A percentile compares a stretch with the other conserved stretches of the same genome.
Conservation (phyloP, 2,113 vertebrate genomes). For the Clinocottus analis region DNA sequence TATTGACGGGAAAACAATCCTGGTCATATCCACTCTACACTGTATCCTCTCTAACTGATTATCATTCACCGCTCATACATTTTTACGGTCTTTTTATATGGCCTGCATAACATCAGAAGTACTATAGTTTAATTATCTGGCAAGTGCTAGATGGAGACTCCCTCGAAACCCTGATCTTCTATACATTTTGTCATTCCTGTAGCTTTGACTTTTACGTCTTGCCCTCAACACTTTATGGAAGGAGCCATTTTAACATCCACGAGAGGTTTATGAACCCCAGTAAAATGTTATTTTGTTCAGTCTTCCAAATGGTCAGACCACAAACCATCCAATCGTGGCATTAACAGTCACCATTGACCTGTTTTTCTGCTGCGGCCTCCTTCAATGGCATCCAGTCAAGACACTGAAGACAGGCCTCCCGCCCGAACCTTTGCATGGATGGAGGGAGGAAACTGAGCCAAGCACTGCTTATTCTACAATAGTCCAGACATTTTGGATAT, state of each 20-base stretch:
- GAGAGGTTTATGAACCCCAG: slow-evolving; percentile 81
- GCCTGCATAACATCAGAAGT: slow-evolving; percentile 28
- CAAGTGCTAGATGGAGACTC: slow-evolving; percentile 26
- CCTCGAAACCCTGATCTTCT: slow-evolving; percentile 34
- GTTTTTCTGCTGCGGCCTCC: slow-evolving; percentile 74
- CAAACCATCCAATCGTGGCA: slow-evolving; percentile 79
- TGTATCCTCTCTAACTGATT: slow-evolving; percentile 31
- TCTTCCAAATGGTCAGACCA: slow-evolving; percentile 79
- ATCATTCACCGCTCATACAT: slow-evolving; percentile 44
- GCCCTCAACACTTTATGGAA: slow-evolving; percentile 81
- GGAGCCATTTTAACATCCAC: slow-evolving; percentile 72
- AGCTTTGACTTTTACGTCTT: slow-evolving; percentile 65
- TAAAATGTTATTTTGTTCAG: slow-evolving; percentile 81
- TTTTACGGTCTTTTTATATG: slow-evolving; percentile 43
- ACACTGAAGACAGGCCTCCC: slow-evolving; percentile 64
- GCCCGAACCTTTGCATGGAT: slow-evolving; percentile 67
- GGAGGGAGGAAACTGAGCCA: slow-evolving; percentile 47
- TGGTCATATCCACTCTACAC: background rate
- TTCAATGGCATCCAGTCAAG: slow-evolving; percentile 74
- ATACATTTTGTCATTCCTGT: slow-evolving; percentile 62
- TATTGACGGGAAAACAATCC: slow-evolving; percentile 13
- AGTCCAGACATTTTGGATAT: slow-evolving; percentile 66
- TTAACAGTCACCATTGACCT: slow-evolving; percentile 80
- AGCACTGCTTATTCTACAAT: slow-evolving; percentile 66
- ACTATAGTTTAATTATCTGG: slow-evolving; percentile 26